Evolutionary conservation across 2,113 vertebrate species (phyloP).

Genomic region (Porphyrio hochstetteri): DNA sequence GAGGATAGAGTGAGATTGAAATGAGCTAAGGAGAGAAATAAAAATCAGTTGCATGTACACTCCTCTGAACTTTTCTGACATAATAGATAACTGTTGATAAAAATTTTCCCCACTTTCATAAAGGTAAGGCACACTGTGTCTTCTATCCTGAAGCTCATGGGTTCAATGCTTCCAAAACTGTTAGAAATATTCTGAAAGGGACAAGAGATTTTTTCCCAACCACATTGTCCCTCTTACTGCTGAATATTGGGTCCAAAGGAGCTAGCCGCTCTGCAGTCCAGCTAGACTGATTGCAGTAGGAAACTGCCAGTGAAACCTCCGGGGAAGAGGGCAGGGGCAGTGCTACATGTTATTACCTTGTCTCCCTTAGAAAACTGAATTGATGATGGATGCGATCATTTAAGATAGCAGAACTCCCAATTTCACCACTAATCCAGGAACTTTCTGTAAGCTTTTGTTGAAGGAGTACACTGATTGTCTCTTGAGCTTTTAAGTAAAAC

Average conservation of each 20-base stretch:
- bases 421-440: neutral
- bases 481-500: neutral
- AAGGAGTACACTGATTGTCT: neutral
- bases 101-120: neutral
- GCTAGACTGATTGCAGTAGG: neutral
- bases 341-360: neutral
- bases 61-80: neutral
- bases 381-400: neutral
- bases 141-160: neutral
- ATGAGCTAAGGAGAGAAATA: neutral
- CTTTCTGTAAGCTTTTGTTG: neutral
- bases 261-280: neutral
- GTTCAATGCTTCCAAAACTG: neutral
- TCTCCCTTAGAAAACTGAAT: neutral
- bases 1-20: neutral
- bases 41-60: neutral
- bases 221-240: rapidly evolving
- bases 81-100: neutral
- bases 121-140: rapidly evolving
- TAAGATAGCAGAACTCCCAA: neutral
- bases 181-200: neutral
- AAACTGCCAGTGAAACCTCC: neutral
- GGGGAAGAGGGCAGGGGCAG: neutral
- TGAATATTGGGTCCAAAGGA: neutral
- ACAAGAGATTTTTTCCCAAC: rapidly evolving